Conservation (phyloP, 2,113 vertebrate species). For the Cavia porcellus region DNA sequence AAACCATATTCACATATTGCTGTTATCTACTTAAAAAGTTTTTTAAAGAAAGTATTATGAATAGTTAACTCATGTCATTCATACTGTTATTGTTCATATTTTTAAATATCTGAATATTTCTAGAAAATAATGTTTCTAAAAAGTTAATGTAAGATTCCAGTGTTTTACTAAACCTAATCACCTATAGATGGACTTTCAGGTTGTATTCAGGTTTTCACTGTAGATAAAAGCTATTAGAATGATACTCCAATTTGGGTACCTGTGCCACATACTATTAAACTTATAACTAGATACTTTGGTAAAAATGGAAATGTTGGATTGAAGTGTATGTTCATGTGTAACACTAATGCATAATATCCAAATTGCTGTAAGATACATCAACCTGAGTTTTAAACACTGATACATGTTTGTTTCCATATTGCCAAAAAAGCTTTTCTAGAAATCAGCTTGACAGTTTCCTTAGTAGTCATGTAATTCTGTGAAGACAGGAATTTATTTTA, state of each 20-base stretch:
- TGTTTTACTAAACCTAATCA: background rate
- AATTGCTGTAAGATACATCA: background rate
- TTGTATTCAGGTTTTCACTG: constrained; percentile 36
- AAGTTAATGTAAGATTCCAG: background rate
- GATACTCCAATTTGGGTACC: background rate
- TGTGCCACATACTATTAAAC: background rate
- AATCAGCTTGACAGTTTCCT: background rate
- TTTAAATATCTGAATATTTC: background rate
- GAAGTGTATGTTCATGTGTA: background rate
- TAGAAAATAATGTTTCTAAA: background rate
- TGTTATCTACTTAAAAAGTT: background rate
- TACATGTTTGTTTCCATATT: background rate
- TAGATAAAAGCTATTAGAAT: background rate
- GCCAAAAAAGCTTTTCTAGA: background rate
- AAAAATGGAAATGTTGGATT: background rate
- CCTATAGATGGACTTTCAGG: background rate
- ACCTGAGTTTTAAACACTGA: background rate
- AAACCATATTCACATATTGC: background rate
- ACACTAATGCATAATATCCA: background rate
- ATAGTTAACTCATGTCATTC: background rate
- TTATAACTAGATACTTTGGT: constrained; percentile 19
- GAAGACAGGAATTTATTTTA: background rate
- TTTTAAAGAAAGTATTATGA: background rate
- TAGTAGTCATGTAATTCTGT: background rate
- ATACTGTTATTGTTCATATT: background rate